Percentiles rank a stretch among this genome's conserved stretches.
Conservation (phyloP, 2,888 invertebrate genomes). For the Aspidiotus destructor region DNA sequence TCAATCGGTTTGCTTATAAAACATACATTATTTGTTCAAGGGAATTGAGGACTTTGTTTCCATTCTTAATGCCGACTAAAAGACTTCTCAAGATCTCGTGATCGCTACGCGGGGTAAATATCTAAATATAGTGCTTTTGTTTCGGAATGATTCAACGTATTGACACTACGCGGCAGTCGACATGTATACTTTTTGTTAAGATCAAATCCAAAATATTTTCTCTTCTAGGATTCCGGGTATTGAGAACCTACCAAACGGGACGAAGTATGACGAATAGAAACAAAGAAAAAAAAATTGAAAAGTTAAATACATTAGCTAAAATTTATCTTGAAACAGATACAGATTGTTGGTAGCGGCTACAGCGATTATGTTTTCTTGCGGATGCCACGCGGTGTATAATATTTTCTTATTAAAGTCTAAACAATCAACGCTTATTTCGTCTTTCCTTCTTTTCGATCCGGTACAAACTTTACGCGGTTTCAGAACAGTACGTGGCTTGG, state of each 20-base stretch:
- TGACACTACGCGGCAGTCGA: neutral
- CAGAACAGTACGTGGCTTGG: conserved; percentile 84
- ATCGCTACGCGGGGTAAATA: too few relatives aligned
- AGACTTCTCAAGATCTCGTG: too few relatives aligned
- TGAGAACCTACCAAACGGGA: conserved; percentile 12
- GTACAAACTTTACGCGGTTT: conserved; percentile 84
- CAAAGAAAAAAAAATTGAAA: too few relatives aligned
- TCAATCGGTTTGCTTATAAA: too few relatives aligned
- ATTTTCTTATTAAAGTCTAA: conserved; percentile 99
- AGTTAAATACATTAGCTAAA: conserved; percentile 51
- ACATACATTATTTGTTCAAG: too few relatives aligned
- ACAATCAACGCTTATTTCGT: conserved; percentile 95
- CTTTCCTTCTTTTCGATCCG: conserved; percentile 94
- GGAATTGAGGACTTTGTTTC: too few relatives aligned
- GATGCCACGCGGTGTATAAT: conserved; percentile 99
- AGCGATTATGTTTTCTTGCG: conserved; percentile 95
- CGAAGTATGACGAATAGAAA: conserved; percentile 12
- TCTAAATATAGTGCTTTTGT: too few relatives aligned
- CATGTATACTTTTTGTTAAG: too few relatives aligned
- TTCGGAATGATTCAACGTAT: neutral
- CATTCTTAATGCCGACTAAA: too few relatives aligned
- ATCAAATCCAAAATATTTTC: neutral
- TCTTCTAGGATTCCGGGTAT: neutral
- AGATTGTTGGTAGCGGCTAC: conserved; percentile 99
- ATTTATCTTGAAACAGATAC: conserved; percentile 96